Evolutionary conservation across 2,888 invertebrate species (phyloP), one percentile per base, ranked within the genome.

Genomic region (Sialis fuliginosa): DNA sequence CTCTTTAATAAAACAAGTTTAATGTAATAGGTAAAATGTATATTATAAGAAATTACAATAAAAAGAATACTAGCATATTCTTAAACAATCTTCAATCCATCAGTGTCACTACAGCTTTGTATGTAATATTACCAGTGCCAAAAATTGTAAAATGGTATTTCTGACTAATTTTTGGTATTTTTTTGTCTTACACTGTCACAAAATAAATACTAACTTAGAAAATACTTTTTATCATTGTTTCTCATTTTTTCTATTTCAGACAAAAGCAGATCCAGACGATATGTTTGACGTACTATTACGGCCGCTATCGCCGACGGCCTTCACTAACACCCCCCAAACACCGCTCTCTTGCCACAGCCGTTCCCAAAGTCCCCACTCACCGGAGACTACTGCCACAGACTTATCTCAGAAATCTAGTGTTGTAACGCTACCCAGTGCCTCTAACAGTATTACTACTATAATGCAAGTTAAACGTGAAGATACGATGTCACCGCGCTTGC

Each of bases 301-400:
- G 35, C 47, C 47, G 31, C 12, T 47, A 35, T 47, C 47, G 9
- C 47, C 47, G 10, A 22, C 47, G 10, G 22, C 22, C n/a, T 47
- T 47, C 37, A 47, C 42, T 33, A 12, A 37, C 13, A 12, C 47
- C 12, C 35, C 42, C 22, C 30, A 13, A 7, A n/a, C 13, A 8
- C 32, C 37, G 10, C 10, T 34, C 6, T 42, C 42, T 35, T 34
- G 42, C 34, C 33, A 33, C 30, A 42, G 42, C 32, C 46, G 39
- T 13, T 35, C 47, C 9, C 30, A 41, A 12, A 31, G 37, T 22
- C 46, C 46, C 34, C 13, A n/a, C 10, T 39, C 45, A 39, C 45
- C 37, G 33, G 22, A 34, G n/a, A 31, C 30, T 13, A 30, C 42
- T 13, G 34, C 44, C 12, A 44, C 44, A 33, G 44, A 44, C 35